Evolutionary conservation across 2,113 vertebrate genomes (phyloP), one percentile per base, ranked within the genome.

Genomic region (Prunella fulvescens): DNA sequence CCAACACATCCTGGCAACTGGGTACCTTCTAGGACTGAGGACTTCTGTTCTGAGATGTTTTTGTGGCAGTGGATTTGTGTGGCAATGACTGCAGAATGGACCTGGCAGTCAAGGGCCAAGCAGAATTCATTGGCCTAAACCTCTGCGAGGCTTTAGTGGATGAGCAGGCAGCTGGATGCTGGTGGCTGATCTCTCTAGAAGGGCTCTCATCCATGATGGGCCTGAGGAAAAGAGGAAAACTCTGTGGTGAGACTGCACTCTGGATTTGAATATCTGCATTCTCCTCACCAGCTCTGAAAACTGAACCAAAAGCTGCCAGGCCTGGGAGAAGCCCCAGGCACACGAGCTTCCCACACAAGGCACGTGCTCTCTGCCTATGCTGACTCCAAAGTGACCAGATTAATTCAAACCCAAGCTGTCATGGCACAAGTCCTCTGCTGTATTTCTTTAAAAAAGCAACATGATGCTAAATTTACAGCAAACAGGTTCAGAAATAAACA

Each of bases 31-130:
- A 96, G 35, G 51, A 62, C 20, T 1, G 25, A 31, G 69, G 91
- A 51, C 86, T 93, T 92, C 90, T 95, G 92, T 94, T 96, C 87
- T 44, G 96, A 77, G 84, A 35, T 16, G 95, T 60, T 91, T 95
- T 71, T 39, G 95, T 93, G 64, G 96, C 89, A 19, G 51, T 22
- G 33, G 90, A 88, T 67, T 96, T 96, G 85, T 57, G 94, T 47
- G 97, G 96, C 40, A 97, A 88, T n/a, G 97, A 97, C 94, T 97
- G 98, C 19, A 98, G 93, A 35, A 86, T 53, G 12, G 98, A 97
- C 39, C 64, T 93, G 70, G 98, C 93, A 35, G 97, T 97, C 91
- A 97, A 96, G 54, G 97, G 97, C 37, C 95, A 97, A 66, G 81
- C 35, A 3, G 62, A 3, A 9, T 91, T 90, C 18, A 80, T 80